phyloP scores from a whole-genome alignment of 1,140 invertebrate species.

The Periplaneta americana region DNA sequence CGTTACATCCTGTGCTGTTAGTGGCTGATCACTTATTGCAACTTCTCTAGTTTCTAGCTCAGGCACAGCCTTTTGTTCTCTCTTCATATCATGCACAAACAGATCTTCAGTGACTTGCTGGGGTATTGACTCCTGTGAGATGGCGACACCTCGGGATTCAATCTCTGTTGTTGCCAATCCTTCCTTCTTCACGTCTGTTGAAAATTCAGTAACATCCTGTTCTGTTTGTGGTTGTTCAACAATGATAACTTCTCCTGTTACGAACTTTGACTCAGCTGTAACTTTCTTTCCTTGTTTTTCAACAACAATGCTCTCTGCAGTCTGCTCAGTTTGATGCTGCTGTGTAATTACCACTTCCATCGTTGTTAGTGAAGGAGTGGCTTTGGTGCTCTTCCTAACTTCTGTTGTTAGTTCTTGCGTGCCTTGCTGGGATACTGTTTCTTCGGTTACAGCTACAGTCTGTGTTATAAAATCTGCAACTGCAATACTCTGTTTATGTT shows the following conservation, averaged over 20 bases:
- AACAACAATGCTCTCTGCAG: neutral
- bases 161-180: neutral
- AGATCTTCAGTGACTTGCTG: neutral
- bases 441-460: neutral
- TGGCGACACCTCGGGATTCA: neutral
- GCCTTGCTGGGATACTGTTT: conserved; percentile 1
- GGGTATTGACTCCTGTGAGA: neutral
- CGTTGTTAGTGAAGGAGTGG: neutral
- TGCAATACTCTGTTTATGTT: neutral
- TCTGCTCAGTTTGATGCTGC: neutral
- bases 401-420: neutral
- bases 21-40: neutral
- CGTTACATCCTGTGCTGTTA: neutral
- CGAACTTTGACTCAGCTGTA: neutral
- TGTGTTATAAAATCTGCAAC: neutral
- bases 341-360: neutral
- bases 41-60: neutral
- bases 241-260: neutral
- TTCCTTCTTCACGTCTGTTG: neutral
- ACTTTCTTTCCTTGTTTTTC: neutral
- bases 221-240: neutral
- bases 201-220: neutral
- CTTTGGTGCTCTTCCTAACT: neutral
- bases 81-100: neutral
- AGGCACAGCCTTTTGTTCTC: neutral